Evolutionary conservation across 1,140 invertebrate species (phyloP).

Genomic region (Phthorimaea operculella): DNA sequence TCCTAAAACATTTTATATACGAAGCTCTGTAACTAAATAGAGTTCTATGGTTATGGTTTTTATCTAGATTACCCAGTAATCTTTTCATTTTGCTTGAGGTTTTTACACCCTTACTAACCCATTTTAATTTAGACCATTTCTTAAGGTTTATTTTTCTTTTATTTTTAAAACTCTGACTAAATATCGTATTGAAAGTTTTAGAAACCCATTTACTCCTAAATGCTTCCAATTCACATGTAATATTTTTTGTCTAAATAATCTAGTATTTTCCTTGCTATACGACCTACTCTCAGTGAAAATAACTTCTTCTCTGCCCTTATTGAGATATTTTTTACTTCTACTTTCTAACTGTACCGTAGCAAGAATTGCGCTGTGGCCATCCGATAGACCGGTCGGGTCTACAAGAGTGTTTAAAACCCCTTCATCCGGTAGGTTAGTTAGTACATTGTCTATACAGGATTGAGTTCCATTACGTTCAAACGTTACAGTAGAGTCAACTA

Average conservation of each 20-base stretch:
- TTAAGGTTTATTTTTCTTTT: constrained; percentile 1
- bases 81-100: constrained; percentile 14
- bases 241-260: neutral
- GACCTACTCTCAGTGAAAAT: neutral
- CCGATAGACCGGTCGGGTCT: constrained; percentile 10
- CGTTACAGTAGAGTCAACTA: no score
- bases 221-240: neutral
- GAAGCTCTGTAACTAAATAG: neutral
- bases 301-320: neutral
- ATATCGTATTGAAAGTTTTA: constrained; percentile 4
- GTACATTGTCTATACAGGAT: constrained; percentile 13
- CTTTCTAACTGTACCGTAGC: neutral
- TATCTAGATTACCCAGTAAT: neutral
- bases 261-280: neutral
- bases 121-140: constrained; percentile 3
- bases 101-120: constrained; percentile 12
- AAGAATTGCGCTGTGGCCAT: constrained; percentile 10
- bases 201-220: neutral
- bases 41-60: neutral
- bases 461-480: no score
- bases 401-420: neutral
- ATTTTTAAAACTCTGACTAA: constrained; percentile 8
- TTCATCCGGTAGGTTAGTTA: constrained; percentile 10
- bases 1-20: constrained; percentile 11
- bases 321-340: neutral